These are phyloP conservation scores for Poeciliopsis prolifica DNA, from an alignment of 2,113 vertebrate species.

Conservation along the genomic window DNA sequence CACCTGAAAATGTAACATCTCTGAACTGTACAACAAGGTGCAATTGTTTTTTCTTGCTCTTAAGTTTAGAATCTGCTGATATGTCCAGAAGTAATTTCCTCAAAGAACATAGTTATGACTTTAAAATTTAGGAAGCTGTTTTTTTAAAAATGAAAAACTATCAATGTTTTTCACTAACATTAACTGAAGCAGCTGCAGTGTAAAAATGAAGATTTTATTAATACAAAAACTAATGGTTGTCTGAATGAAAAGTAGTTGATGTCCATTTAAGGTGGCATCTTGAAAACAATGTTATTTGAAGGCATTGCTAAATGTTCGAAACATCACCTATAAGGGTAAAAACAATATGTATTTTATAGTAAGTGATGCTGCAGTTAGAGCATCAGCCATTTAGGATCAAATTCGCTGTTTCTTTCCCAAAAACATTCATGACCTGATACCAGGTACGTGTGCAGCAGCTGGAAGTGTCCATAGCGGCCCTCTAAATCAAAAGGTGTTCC, in stretches of 20 bases:
- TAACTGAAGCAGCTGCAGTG: too few species aligned
- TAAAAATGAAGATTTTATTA: not conserved
- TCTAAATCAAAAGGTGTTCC: conserved; percentile 5
- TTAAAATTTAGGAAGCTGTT: not conserved
- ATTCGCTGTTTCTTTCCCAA: not conserved
- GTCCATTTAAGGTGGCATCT: not conserved
- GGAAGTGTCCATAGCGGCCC: not conserved
- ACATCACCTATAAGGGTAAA: not conserved
- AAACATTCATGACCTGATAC: not conserved
- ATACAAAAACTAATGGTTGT: not conserved
- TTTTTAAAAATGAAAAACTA: not conserved
- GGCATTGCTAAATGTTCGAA: not conserved
- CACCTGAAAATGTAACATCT: too few species aligned
- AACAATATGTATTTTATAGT: not conserved
- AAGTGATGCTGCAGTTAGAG: not conserved
- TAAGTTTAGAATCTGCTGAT: not conserved
- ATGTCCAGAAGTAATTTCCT: not conserved
- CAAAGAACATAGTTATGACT: not conserved
- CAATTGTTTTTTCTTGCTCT: too few species aligned
- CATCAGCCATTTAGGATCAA: not conserved
- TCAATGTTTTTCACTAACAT: not conserved
- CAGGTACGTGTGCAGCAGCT: not conserved
- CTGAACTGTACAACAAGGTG: too few species aligned
- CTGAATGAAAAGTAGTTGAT: not conserved
- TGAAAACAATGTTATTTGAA: not conserved